Percentiles rank a stretch among this genome's conserved stretches.
These are phyloP conservation scores for Lasioglossum vierecki DNA, from an alignment of 2,888 invertebrate genomes.

Conservation along the genomic window DNA sequence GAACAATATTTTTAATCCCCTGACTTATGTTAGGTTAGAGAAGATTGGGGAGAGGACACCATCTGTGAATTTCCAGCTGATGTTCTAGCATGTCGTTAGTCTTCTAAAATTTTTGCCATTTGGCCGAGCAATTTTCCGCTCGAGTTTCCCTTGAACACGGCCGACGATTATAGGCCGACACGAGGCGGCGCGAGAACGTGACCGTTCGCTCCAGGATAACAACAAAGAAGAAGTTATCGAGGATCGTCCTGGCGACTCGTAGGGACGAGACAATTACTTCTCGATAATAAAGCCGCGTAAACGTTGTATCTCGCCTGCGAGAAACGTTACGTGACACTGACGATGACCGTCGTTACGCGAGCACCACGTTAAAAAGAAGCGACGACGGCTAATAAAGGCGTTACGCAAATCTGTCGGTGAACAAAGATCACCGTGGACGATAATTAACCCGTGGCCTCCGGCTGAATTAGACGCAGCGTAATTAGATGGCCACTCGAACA, in stretches of 20 bases:
- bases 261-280: not conserved
- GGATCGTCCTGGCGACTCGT: not conserved
- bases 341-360: conserved; percentile 7
- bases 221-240: not conserved
- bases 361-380: not conserved
- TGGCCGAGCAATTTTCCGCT: not conserved
- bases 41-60: not conserved
- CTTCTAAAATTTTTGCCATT: not conserved
- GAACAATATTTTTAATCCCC: no score
- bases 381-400: not conserved
- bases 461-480: not conserved
- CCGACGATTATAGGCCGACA: not conserved
- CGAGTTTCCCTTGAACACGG: not conserved
- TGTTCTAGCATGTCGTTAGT: not conserved
- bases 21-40: no score
- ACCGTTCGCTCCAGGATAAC: not conserved
- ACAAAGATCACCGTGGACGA: not conserved
- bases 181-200: not conserved
- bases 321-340: not conserved
- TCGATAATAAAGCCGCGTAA: not conserved
- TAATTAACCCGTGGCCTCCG: not conserved
- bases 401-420: not conserved
- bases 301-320: not conserved
- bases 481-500: not conserved
- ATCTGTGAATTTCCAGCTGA: not conserved